Conservation (phyloP, 2,797 vertebrate genomes). For the Pseudochirops corinnae region DNA sequence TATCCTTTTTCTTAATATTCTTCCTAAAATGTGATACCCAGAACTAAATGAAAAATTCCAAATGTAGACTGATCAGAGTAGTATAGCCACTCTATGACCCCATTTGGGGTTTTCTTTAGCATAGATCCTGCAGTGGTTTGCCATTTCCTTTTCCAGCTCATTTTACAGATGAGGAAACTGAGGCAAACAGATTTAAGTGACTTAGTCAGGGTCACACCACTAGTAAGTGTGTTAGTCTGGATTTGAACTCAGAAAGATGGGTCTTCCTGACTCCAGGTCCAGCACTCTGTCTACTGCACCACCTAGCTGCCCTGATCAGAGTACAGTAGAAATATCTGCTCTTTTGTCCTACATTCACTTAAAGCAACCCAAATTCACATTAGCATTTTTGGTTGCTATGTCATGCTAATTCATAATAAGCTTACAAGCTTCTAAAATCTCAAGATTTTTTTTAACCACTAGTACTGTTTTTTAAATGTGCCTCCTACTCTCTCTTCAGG, state of each 20-base stretch:
- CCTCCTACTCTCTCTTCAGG: too few relatives aligned
- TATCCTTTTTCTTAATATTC: not conserved
- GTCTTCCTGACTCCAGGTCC: not conserved
- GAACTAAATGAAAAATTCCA: not conserved
- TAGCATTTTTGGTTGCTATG: not conserved
- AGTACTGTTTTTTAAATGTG: not conserved
- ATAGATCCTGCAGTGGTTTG: not conserved
- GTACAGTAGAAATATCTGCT: not conserved
- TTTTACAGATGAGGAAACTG: not conserved
- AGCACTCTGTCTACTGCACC: not conserved
- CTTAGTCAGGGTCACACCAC: too few relatives aligned
- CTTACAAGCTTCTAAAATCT: not conserved
- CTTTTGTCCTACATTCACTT: not conserved
- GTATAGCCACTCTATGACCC: not conserved
- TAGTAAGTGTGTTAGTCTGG: not conserved
- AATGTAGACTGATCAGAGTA: not conserved
- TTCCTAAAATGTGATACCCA: not conserved
- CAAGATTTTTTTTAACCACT: not conserved
- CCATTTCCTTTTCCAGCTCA: not conserved
- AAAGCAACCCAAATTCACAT: not conserved
- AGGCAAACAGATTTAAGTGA: not conserved
- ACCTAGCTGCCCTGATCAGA: not conserved
- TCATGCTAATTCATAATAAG: not conserved
- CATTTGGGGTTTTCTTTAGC: not conserved
- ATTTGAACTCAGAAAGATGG: not conserved